A percentile compares a stretch with the other conserved stretches of the same genome.
Evolutionary conservation across 1,140 invertebrate genomes (phyloP).

Genomic region (Cydia strobilella): DNA sequence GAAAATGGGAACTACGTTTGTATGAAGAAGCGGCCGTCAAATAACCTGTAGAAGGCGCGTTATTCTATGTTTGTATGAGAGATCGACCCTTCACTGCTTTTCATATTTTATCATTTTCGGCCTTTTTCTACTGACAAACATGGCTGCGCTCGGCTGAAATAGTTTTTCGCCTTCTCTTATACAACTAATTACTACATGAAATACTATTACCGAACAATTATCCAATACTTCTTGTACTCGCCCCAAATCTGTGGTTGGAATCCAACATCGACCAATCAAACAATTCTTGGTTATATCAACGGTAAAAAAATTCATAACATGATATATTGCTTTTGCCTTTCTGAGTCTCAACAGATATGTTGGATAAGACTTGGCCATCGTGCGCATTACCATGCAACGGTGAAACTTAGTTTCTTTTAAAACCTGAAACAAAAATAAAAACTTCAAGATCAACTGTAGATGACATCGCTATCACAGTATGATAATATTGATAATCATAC

Average conservation of each 20-base stretch:
- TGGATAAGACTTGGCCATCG: slow-evolving; percentile 90
- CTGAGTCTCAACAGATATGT: slow-evolving; percentile 93
- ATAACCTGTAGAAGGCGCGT: too few species aligned
- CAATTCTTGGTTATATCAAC: slow-evolving; percentile 91
- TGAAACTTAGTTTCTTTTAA: slow-evolving; percentile 94
- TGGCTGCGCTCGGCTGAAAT: not conserved
- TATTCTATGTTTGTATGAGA: too few species aligned
- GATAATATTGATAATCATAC: too few species aligned
- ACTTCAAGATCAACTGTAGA: too few species aligned
- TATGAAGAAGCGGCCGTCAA: too few species aligned
- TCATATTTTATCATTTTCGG: too few species aligned
- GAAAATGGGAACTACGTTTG: too few species aligned
- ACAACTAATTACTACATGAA: not conserved
- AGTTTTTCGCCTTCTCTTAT: too few species aligned
- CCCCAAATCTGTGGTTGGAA: slow-evolving; percentile 88
- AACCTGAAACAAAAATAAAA: slow-evolving; percentile 75
- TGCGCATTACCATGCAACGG: slow-evolving; percentile 90
- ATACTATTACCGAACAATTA: slow-evolving; percentile 87
- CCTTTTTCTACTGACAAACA: too few species aligned
- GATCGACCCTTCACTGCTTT: too few species aligned
- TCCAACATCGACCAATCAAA: slow-evolving; percentile 95
- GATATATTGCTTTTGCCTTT: slow-evolving; percentile 91
- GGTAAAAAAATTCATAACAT: slow-evolving; percentile 78
- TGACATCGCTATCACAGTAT: too few species aligned
- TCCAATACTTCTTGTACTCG: slow-evolving; percentile 90